phyloP scores from a whole-genome alignment of 2,888 invertebrate genomes.

The Agriotes lineatus region DNA sequence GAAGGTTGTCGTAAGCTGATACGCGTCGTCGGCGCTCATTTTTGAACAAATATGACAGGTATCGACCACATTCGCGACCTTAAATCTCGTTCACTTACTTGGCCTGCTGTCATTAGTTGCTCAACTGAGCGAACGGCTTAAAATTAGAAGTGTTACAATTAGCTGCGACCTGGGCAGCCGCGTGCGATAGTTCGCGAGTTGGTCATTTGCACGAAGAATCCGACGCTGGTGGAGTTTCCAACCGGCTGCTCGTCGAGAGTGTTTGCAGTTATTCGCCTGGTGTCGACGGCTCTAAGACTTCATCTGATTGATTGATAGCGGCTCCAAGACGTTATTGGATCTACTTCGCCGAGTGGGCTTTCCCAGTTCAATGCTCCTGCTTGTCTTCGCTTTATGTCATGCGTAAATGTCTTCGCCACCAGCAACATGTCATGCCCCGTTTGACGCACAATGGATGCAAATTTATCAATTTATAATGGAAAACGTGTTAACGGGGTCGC shows the following conservation, averaged over 20 bases:
- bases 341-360: constrained; percentile 41
- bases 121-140: constrained; percentile 31
- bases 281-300: constrained; percentile 44
- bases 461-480: constrained; percentile 43
- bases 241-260: background rate
- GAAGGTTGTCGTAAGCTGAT: too few species aligned
- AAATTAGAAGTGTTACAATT: constrained; percentile 46
- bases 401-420: constrained; percentile 47
- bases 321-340: constrained; percentile 46
- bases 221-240: too few species aligned
- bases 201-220: constrained; percentile 19
- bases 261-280: constrained; percentile 40
- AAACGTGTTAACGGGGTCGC: constrained; percentile 37
- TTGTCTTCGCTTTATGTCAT: constrained; percentile 46
- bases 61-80: constrained; percentile 5
- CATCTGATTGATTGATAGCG: constrained; percentile 50
- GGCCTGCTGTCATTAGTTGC: constrained; percentile 28
- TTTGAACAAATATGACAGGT: background rate
- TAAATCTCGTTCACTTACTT: constrained; percentile 28
- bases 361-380: constrained; percentile 47
- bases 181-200: constrained; percentile 16
- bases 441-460: constrained; percentile 46
- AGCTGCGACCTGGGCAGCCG: constrained; percentile 37
- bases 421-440: constrained; percentile 46
- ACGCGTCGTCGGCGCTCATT: too few species aligned